Evolutionary conservation across 2,797 vertebrate genomes (phyloP), one percentile per base, ranked within the genome.

Genomic region (Enoplosus armatus): DNA sequence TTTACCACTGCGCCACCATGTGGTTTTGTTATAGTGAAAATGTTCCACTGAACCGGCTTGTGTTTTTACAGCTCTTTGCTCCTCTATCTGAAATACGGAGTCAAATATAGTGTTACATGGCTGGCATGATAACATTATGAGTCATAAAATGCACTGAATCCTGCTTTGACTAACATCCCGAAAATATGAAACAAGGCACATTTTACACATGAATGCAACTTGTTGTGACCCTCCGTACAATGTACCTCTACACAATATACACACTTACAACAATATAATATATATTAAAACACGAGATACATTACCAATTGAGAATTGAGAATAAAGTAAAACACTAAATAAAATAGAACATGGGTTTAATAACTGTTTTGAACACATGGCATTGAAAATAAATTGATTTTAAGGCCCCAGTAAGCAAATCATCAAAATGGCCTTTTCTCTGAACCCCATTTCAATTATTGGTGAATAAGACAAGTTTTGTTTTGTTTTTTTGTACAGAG

Each of bases 401-500:
- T 60, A 14, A 39, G 6, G 70, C 27, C 20, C 10, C 43, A 61
- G 3, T 26, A 33, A 71, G 18, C 53, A 59, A 26, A 64, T 16
- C 24, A 24, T 43, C 22, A 59, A 61, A 47, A 72, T 12, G 5
- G 0, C 11, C 45, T 53, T 66, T 85, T 61, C 65, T 39, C 58
- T 29, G 7, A 77, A 75, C 39, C 1, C 11, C 39, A 31, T 55
- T 35, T 72, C 12, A 79, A 3, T 70, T 56, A 48, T 0, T 45
- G 20, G n/a, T n/a, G 11, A 80, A 63, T 27, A 48, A 77, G 37
- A 66, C 39, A 68, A 61, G 63, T 77, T 83, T 69, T 61, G 20
- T 61, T 64, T 47, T 82, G 45, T 2, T 81, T 69, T 72, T 41
- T 68, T 47, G 41, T 39, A 8, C 37, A 45, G 11, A 20, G 39